phyloP scores from a whole-genome alignment of 2,113 vertebrate genomes.

The Seriola quinqueradiata region DNA sequence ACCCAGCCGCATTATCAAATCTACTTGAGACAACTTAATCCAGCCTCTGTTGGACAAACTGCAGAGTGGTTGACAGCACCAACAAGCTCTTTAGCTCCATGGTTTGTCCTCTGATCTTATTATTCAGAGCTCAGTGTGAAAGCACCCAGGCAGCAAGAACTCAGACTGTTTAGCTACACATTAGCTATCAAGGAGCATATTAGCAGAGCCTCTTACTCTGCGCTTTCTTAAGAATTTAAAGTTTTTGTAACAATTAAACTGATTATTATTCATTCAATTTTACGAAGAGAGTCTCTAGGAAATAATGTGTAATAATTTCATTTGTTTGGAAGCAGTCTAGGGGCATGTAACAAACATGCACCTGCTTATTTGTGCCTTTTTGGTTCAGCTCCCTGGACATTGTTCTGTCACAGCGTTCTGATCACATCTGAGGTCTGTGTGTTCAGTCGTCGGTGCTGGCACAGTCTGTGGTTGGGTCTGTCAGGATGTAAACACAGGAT shows the following conservation, averaged over 20 bases:
- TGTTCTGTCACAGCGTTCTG: not conserved
- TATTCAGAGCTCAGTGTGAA: not conserved
- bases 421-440: not conserved
- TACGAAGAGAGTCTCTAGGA: not conserved
- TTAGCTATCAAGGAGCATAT: not conserved
- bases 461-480: not conserved
- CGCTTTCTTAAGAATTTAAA: not conserved
- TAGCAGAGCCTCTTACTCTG: not conserved
- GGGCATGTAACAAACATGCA: not conserved
- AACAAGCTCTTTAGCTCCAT: not conserved
- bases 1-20: not conserved
- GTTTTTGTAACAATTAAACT: not conserved
- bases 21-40: slow-evolving; percentile 47
- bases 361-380: not conserved
- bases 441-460: not conserved
- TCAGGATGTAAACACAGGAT: not conserved
- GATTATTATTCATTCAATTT: not conserved
- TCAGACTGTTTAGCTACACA: not conserved
- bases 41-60: slow-evolving; percentile 32
- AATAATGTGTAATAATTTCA: not conserved
- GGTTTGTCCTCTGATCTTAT: slow-evolving; percentile 23
- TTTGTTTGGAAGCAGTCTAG: not conserved
- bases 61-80: slow-evolving; percentile 36
- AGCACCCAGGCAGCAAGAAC: slow-evolving; percentile 1
- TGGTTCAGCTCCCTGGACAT: not conserved